A percentile compares a stretch with the other conserved stretches of the same genome.
Conservation (phyloP, 2,797 vertebrate genomes). For the Tadarida brasiliensis region DNA sequence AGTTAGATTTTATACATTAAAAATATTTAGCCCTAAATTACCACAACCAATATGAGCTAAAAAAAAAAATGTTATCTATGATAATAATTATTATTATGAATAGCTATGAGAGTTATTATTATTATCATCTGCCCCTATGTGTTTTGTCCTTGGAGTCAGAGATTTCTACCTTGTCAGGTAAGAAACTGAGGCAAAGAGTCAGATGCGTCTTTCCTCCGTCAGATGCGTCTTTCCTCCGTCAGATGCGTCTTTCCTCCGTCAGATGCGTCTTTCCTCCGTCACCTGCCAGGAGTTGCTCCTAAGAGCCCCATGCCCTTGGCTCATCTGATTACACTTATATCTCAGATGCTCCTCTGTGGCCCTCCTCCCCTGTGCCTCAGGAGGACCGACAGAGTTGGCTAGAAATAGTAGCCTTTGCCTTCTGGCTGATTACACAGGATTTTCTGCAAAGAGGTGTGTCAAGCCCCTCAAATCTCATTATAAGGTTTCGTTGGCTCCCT, state of each 20-base stretch:
- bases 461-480: constrained; percentile 66
- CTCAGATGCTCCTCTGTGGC: not conserved
- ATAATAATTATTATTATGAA: constrained; percentile 1
- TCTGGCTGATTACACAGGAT: not conserved
- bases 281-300: not conserved
- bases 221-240: not conserved
- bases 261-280: not conserved
- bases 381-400: not conserved
- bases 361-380: not conserved
- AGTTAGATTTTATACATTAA: constrained; percentile 54
- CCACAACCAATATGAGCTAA: not conserved
- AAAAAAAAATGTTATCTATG: not conserved
- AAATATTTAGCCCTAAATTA: constrained; percentile 41
- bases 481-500: constrained; percentile 60
- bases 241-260: not conserved
- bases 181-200: not conserved
- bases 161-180: not conserved
- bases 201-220: not conserved
- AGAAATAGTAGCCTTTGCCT: not conserved
- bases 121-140: not conserved
- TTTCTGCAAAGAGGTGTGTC: constrained; percentile 44
- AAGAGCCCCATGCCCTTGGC: not conserved
- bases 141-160: not conserved
- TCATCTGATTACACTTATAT: not conserved
- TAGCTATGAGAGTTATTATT: not conserved